phyloP scores from a whole-genome alignment of 2,888 invertebrate species.

The Pheosia gnoma region DNA sequence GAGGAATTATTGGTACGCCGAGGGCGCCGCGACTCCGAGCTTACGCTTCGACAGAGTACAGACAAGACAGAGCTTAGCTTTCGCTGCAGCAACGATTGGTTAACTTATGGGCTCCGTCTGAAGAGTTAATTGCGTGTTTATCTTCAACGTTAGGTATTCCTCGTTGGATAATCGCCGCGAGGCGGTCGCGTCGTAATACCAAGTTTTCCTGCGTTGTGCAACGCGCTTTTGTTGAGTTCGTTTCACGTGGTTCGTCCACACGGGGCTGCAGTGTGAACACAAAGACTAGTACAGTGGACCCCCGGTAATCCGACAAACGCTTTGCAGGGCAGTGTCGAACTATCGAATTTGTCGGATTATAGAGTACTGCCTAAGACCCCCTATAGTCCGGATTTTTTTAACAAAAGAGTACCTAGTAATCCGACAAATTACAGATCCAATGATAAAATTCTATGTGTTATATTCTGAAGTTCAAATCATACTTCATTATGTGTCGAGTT shows the following conservation, averaged over 20 bases:
- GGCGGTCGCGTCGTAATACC: conserved; percentile 66
- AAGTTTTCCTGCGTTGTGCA: conserved; percentile 67
- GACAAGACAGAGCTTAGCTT: conserved; percentile 32
- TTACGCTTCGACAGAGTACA: conserved; percentile 37
- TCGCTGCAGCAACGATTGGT: conserved; percentile 49
- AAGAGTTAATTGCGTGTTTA: conserved; percentile 68
- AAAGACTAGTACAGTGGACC: too few relatives aligned
- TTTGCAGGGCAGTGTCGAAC: too few relatives aligned
- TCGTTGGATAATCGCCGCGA: conserved; percentile 52
- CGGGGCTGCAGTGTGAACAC: conserved; percentile 23
- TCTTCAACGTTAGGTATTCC: conserved; percentile 55
- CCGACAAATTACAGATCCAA: too few relatives aligned
- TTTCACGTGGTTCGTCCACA: conserved; percentile 49
- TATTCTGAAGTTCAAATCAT: too few relatives aligned
- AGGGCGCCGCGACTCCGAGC: conserved; percentile 39
- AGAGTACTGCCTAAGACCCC: too few relatives aligned
- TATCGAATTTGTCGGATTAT: too few relatives aligned
- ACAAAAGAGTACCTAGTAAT: too few relatives aligned
- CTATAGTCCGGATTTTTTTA: too few relatives aligned
- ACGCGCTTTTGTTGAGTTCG: conserved; percentile 55
- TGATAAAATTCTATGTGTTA: too few relatives aligned
- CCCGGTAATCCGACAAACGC: too few relatives aligned
- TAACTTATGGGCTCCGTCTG: conserved; percentile 59
- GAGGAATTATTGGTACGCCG: conserved; percentile 51
- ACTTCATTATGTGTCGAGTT: too few relatives aligned